A percentile compares a stretch with the other conserved stretches of the same genome.
phyloP scores from a whole-genome alignment of 2,888 invertebrate genomes.

The Plemyria rubiginata region DNA sequence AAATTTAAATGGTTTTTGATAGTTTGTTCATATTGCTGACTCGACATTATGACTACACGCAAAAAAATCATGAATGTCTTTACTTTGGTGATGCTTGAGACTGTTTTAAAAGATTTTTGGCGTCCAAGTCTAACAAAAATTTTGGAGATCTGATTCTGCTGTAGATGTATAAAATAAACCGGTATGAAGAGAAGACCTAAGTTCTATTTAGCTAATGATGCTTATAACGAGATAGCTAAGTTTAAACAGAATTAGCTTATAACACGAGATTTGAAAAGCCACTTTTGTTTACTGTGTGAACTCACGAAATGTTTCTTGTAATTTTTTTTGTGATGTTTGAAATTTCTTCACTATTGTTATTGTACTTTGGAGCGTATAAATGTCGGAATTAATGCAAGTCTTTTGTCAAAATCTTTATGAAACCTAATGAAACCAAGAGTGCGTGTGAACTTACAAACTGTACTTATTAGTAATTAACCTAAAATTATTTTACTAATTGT shows the following conservation, averaged over 20 bases:
- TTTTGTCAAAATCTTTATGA: not conserved
- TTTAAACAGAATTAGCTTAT: not conserved
- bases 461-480: no score
- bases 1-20: no score
- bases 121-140: no score
- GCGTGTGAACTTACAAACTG: not conserved
- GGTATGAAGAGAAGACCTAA: not conserved
- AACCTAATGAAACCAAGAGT: constrained; percentile 10
- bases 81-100: no score
- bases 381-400: not conserved
- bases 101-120: no score
- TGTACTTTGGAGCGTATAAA: not conserved
- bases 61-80: no score
- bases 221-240: not conserved
- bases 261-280: constrained; percentile 9
- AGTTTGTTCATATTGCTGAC: no score
- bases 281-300: constrained; percentile 17
- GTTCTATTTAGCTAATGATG: not conserved
- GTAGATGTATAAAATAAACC: no score
- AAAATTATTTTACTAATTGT: not conserved
- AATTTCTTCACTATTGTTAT: constrained; percentile 12
- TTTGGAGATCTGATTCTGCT: no score
- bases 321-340: not conserved
- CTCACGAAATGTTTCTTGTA: not conserved
- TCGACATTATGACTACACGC: no score